Conservation (phyloP, 2,113 vertebrate genomes). For the Dicaeum eximium region DNA sequence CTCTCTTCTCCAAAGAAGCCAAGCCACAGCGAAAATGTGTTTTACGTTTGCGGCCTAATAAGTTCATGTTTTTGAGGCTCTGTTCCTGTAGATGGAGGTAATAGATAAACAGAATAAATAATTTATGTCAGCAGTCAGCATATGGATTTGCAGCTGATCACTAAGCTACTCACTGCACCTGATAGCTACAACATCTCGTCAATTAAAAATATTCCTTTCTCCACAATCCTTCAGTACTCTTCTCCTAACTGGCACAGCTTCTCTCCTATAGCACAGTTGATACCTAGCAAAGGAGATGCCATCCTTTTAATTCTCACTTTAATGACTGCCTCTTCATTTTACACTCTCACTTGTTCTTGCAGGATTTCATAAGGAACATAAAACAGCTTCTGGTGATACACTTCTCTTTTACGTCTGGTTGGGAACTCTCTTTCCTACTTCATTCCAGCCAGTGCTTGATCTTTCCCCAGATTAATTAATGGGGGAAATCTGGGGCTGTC, state of each 20-base stretch:
- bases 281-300: not conserved
- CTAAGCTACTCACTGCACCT: not conserved
- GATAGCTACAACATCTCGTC: not conserved
- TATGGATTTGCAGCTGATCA: slow-evolving; percentile 17
- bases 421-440: not conserved
- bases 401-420: not conserved
- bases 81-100: slow-evolving; percentile 23
- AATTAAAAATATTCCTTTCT: slow-evolving; percentile 6
- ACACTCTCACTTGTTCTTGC: not conserved
- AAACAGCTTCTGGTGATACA: not conserved
- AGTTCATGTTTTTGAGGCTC: slow-evolving; percentile 26
- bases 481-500: not conserved
- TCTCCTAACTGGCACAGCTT: not conserved
- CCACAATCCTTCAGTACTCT: not conserved
- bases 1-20: slow-evolving; percentile 21
- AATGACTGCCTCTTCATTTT: not conserved
- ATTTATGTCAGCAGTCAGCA: slow-evolving; percentile 25
- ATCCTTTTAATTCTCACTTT: not conserved
- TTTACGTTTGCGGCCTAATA: slow-evolving; percentile 13
- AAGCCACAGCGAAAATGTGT: slow-evolving; percentile 7
- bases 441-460: not conserved
- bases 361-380: not conserved
- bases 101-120: slow-evolving; percentile 46
- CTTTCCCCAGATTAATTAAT: not conserved
- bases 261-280: not conserved